A percentile compares a stretch with the other conserved stretches of the same genome.
Evolutionary conservation across 2,113 vertebrate genomes (phyloP).

Genomic region (Chlamydotis undulata): DNA sequence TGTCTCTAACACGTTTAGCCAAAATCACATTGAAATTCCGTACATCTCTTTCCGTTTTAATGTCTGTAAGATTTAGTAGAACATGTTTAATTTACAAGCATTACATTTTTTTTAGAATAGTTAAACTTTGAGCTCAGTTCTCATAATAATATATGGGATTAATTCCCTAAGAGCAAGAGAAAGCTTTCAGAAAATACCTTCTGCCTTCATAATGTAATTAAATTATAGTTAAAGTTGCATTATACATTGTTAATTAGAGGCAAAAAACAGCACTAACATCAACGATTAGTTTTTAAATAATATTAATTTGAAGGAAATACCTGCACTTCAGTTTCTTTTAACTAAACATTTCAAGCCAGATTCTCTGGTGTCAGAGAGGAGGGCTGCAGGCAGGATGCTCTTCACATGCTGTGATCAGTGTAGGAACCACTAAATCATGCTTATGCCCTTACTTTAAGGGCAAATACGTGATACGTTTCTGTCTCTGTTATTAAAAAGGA

Average conservation of each 20-base stretch:
- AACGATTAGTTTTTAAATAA: background rate
- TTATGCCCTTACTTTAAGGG: background rate
- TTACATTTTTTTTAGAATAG: background rate
- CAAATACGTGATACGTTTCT: background rate
- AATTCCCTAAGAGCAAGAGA: background rate
- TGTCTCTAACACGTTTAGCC: background rate
- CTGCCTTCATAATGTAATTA: conserved; percentile 12
- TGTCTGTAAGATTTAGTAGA: background rate
- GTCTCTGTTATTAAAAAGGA: background rate
- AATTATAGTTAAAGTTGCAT: conserved; percentile 18
- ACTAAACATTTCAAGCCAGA: background rate
- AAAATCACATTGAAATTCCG: conserved; percentile 15
- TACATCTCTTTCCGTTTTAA: background rate
- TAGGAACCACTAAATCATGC: background rate
- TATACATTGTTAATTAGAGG: conserved; percentile 11
- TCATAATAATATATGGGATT: background rate
- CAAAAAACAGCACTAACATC: background rate
- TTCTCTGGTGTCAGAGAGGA: background rate
- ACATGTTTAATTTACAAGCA: background rate
- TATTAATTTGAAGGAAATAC: background rate
- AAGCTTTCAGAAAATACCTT: background rate
- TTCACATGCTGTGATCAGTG: background rate
- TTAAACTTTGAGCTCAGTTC: conserved; percentile 13
- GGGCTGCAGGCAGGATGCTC: background rate
- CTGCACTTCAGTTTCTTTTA: background rate